Evolutionary conservation across 2,888 invertebrate species (phyloP).

Genomic region (Chrysotoxum bicinctum): DNA sequence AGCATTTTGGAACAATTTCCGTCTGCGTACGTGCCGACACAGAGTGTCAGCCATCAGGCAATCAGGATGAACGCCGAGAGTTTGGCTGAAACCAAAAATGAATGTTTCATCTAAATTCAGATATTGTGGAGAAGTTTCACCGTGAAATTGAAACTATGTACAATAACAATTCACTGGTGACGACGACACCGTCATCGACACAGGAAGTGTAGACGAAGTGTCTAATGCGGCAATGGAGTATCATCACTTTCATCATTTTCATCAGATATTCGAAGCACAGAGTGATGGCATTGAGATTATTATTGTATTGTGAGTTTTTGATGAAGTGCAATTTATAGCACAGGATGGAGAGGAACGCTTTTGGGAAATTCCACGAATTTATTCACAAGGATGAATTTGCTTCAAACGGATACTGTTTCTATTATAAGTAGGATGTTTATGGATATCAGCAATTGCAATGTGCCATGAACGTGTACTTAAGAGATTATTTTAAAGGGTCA

Average conservation of each 20-base stretch:
- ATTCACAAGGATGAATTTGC: conserved; percentile 36
- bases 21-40: conserved; percentile 67
- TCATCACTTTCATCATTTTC: conserved; percentile 1
- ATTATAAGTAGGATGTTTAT: not conserved
- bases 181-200: not conserved
- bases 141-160: conserved; percentile 23
- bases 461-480: not conserved
- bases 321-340: conserved; percentile 15
- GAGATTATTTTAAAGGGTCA: not conserved
- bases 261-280: conserved; percentile 30
- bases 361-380: conserved; percentile 17
- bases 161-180: not conserved
- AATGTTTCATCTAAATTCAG: conserved; percentile 32
- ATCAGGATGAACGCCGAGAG: conserved; percentile 4
- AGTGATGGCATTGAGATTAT: conserved; percentile 41
- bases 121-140: conserved; percentile 27
- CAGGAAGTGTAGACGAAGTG: conserved; percentile 2
- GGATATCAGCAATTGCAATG: not conserved
- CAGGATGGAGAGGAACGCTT: conserved; percentile 5
- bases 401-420: conserved; percentile 26
- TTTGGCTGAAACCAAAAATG: conserved; percentile 47
- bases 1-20: conserved; percentile 71
- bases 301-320: not conserved
- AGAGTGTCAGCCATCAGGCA: not conserved
- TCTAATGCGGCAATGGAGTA: conserved; percentile 1